Conservation (phyloP, 2,113 vertebrate genomes). For the Cyanoderma ruficeps region DNA sequence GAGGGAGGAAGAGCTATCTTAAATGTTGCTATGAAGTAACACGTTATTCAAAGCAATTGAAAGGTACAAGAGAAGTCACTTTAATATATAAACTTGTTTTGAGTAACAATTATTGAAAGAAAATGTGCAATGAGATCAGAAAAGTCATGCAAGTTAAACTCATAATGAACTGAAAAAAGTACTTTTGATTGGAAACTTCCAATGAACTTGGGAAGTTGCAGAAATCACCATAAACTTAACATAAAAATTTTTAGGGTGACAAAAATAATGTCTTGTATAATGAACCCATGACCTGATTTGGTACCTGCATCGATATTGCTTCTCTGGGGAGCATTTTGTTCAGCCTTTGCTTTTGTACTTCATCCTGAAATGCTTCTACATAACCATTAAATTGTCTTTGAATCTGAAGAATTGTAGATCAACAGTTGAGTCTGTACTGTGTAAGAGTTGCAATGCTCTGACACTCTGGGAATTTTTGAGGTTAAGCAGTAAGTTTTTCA, state of each 20-base stretch:
- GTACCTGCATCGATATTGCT: neutral
- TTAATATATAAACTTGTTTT: neutral
- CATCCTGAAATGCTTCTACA: neutral
- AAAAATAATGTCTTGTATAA: neutral
- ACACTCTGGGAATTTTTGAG: neutral
- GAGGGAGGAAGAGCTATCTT: neutral
- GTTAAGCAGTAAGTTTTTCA: neutral
- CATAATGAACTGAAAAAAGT: neutral
- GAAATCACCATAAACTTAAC: neutral
- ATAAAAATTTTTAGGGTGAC: neutral
- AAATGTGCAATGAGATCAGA: neutral
- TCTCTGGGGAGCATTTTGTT: neutral
- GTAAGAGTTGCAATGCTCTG: neutral
- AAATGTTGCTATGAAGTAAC: neutral
- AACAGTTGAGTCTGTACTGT: neutral
- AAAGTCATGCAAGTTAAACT: neutral
- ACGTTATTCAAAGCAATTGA: neutral
- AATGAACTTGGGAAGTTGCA: neutral
- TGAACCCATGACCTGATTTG: neutral
- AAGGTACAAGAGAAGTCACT: neutral
- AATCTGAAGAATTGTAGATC: neutral
- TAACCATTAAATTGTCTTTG: neutral
- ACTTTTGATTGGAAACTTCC: neutral
- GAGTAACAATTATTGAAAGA: neutral
- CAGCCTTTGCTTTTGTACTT: neutral